A percentile compares a stretch with the other conserved stretches of the same genome.
Conservation (phyloP, 2,113 vertebrate species). For the Gasterosteus aculeatus region DNA sequence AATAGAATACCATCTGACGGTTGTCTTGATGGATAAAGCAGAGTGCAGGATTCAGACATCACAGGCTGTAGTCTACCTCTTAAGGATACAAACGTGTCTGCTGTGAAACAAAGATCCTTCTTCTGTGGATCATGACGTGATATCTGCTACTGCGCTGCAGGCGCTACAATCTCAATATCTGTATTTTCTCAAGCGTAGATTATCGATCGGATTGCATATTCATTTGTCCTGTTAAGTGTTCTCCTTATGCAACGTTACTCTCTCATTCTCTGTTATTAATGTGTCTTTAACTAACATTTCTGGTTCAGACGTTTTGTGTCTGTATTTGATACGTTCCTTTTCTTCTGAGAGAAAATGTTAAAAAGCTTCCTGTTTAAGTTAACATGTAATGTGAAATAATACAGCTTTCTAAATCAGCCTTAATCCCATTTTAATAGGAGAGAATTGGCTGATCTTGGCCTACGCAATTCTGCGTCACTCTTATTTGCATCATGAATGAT, state of each 20-base stretch:
- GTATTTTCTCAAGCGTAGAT: slow-evolving; percentile 68
- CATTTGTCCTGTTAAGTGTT: slow-evolving; percentile 75
- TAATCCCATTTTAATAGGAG: slow-evolving; percentile 49
- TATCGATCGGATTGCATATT: slow-evolving; percentile 70
- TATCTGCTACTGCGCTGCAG: slow-evolving; percentile 69
- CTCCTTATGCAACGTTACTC: slow-evolving; percentile 72
- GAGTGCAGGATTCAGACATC: slow-evolving; percentile 60
- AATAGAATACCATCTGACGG: slow-evolving; percentile 49
- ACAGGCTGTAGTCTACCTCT: slow-evolving; percentile 71
- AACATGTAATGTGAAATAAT: slow-evolving; percentile 74
- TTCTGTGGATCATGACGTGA: slow-evolving; percentile 69
- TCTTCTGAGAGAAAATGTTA: slow-evolving; percentile 61
- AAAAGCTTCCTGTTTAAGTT: slow-evolving; percentile 64
- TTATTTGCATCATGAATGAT: slow-evolving; percentile 55
- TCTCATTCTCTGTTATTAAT: slow-evolving; percentile 65
- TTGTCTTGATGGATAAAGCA: slow-evolving; percentile 43
- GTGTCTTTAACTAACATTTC: slow-evolving; percentile 67
- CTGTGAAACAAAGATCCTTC: slow-evolving; percentile 64
- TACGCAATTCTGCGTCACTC: slow-evolving; percentile 42
- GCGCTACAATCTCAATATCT: slow-evolving; percentile 69
- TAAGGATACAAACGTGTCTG: slow-evolving; percentile 58
- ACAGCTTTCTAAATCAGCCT: slow-evolving; percentile 56
- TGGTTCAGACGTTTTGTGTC: slow-evolving; percentile 57
- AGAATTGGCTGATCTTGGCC: slow-evolving; percentile 45
- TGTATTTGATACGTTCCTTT: slow-evolving; percentile 64